Evolutionary conservation across 2,113 vertebrate species (phyloP), one percentile per base, ranked within the genome.

Genomic region (Bos taurus): DNA sequence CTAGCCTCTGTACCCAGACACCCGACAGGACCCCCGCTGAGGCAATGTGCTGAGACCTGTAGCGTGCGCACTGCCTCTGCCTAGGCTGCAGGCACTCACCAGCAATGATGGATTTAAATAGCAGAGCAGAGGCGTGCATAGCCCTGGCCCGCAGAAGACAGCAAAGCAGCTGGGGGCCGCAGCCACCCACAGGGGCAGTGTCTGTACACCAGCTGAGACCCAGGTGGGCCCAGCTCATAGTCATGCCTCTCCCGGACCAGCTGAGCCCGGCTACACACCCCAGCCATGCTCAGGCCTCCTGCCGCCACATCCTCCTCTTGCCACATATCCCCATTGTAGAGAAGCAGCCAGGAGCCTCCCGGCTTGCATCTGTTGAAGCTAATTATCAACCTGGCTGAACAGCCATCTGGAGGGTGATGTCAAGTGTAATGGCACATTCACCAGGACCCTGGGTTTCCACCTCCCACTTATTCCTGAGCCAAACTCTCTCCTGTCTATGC

Each of bases 151-250:
- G 9, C 92, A 46, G 81, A n/a, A 90, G 40, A 91, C 84, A 85
- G 71, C 84, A 91, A 36, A 93, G 62, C 96, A 90, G 95, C 90
- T 88, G 88, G 94, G 87, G 52, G 40, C 62, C 16, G 17, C 60
- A 81, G 60, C 33, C 62, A 21, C 85, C 82, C 19, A 54, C 89
- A 36, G 80, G 78, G 64, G 77, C 52, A 64, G 74, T 71, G 81
- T 57, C 92, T 96, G 92, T 7, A 21, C 3, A 94, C 92, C 98
- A 97, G 95, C 92, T 98, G 97, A 98, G 96, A 80, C 95, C 28
- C 14, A 54, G 23, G 30, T 0, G 5, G 85, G 81, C 56, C 88
- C 82, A 80, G 57, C 19, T 84, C 26, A 1, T 5, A 82, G 94
- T 89, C 43, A 87, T 26, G 96, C 92, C 62, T 95, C 71, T 56